Evolutionary conservation across 2,888 invertebrate species (phyloP).

Genomic region (Endotricha flammealis): DNA sequence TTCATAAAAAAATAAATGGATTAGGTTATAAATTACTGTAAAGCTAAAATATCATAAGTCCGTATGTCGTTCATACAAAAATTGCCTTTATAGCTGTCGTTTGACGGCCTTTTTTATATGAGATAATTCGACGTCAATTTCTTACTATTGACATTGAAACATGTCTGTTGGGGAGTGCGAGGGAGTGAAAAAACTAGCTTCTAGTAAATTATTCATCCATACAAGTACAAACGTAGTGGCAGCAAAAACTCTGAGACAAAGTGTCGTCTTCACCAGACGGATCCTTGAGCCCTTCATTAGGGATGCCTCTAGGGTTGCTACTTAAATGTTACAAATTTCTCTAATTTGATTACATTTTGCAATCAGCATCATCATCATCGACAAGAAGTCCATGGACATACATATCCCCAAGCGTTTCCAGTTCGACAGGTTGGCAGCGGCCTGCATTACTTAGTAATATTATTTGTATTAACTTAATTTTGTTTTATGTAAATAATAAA

Average conservation of each 20-base stretch:
- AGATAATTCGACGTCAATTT: background rate
- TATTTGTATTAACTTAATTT: no score
- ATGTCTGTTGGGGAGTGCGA: background rate
- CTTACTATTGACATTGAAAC: slow-evolving; percentile 3
- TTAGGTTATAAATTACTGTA: no score
- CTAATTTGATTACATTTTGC: background rate
- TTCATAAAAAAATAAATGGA: no score
- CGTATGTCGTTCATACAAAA: no score
- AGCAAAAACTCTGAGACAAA: slow-evolving; percentile 38
- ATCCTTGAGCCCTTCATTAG: slow-evolving; percentile 12
- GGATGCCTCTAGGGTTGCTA: slow-evolving; percentile 5
- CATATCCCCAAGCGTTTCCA: no score
- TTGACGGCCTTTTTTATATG: background rate
- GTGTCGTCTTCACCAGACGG: slow-evolving; percentile 12
- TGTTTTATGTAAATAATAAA: no score
- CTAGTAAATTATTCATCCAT: slow-evolving; percentile 14
- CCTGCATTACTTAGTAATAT: no score
- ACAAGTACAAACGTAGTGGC: slow-evolving; percentile 31
- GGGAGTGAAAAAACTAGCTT: slow-evolving; percentile 3
- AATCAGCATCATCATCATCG: no score
- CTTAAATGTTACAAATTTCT: background rate
- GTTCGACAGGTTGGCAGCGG: no score
- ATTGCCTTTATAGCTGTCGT: no score
- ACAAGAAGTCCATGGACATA: no score
- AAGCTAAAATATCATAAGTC: no score